Evolutionary conservation across 2,888 invertebrate genomes (phyloP), one percentile per base, ranked within the genome.

Genomic region (Cantharis rustica): DNA sequence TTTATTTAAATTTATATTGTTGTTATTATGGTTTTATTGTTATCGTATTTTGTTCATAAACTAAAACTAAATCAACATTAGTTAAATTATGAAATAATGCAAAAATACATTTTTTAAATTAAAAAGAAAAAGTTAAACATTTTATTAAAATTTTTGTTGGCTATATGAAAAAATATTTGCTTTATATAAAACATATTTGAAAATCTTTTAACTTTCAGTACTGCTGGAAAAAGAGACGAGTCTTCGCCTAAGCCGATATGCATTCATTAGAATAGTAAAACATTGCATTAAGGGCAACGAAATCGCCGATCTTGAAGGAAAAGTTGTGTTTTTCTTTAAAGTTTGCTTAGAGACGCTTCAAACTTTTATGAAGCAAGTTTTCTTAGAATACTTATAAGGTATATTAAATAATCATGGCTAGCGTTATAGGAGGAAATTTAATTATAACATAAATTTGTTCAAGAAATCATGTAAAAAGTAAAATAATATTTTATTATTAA

Each of bases 181-280:
- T 66, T 66, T 20, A 66, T 66, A 17, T 66, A 66, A 66, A 20
- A 66, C n/a, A 69, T 26, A 69, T 26, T 27, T 69, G 17, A 23
- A 72, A 68, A 68, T 27, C 16, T 66, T 23, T 68, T 47, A 63
- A 68, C 74, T 77, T 77, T 72, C 71, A 68, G 79, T 64, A 79
- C 77, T 71, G 47, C 77, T 73, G 80, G 72, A 72, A 77, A 76
- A 76, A 76, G 75, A 73, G 61, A 70, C 72, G 26, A 76, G 78
- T 76, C 79, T 80, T 77, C 81, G 76, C 78, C 83, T 86, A 86
- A 86, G 85, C 86, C 85, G 86, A 85, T 86, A 85, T 86, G 85
- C 86, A 86, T 86, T 86, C 85, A 86, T 86, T 86, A 86, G 86
- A 85, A 86, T 86, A 85, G 85, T 84, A 85, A 85, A 85, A 84